Percentiles rank a stretch among this genome's conserved stretches.
Evolutionary conservation across 2,888 invertebrate species (phyloP).

Genomic region (Ryuthela nishihirai): DNA sequence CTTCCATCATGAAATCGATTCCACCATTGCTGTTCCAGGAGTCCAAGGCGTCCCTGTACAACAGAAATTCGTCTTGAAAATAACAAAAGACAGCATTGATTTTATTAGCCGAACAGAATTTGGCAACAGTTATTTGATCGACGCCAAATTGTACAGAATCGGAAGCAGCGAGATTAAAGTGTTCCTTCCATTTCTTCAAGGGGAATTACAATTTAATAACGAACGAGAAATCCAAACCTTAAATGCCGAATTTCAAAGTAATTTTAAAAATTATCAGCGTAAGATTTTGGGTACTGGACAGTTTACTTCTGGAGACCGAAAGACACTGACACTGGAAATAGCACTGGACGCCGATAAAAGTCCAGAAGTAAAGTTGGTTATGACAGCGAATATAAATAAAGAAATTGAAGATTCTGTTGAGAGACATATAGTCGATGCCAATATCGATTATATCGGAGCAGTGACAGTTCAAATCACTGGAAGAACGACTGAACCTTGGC

Average conservation of each 20-base stretch:
- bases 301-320: conserved; percentile 3
- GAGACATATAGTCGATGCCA: conserved; percentile 16
- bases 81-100: background rate
- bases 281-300: conserved; percentile 14
- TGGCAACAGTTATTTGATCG: background rate
- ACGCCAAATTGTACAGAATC: conserved; percentile 4
- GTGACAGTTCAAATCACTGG: conserved; percentile 19
- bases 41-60: conserved; percentile 3
- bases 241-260: conserved; percentile 10
- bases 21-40: conserved; percentile 13
- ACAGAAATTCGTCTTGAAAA: conserved; percentile 1
- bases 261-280: background rate
- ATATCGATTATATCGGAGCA: conserved; percentile 12
- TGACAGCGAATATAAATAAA: conserved; percentile 10
- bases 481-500: conserved; percentile 6
- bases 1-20: conserved; percentile 32
- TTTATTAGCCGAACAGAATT: conserved; percentile 6
- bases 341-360: conserved; percentile 25
- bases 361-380: conserved; percentile 10
- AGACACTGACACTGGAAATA: conserved; percentile 9
- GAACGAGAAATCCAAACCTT: background rate
- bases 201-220: conserved; percentile 4
- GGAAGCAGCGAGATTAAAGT: conserved; percentile 11
- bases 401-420: conserved; percentile 8
- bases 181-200: conserved; percentile 10